Conservation (phyloP, 2,888 invertebrate species). For the Sinhomidia bicolor region DNA sequence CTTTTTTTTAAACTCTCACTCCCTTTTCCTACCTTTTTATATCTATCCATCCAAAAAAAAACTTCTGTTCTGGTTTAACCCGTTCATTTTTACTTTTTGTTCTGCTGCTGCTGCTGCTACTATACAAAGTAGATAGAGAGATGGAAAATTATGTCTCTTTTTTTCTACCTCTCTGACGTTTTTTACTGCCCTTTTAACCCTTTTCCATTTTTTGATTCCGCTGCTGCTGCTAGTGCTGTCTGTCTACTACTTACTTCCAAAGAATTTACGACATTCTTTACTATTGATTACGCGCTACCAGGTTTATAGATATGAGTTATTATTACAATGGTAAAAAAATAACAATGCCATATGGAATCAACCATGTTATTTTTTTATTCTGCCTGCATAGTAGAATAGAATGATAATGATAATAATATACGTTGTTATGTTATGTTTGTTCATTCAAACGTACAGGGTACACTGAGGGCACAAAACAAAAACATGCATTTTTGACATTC, state of each 20-base stretch:
- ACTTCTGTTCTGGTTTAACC: too few species aligned
- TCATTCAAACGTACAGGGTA: background rate
- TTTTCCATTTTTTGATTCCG: slow-evolving; percentile 32
- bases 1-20: slow-evolving; percentile 12
- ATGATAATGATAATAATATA: too few species aligned
- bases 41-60: background rate
- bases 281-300: slow-evolving; percentile 40
- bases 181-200: slow-evolving; percentile 43
- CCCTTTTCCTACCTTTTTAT: slow-evolving; percentile 39
- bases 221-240: too few species aligned
- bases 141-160: slow-evolving; percentile 39
- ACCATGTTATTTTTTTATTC: slow-evolving; percentile 29
- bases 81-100: slow-evolving; percentile 31
- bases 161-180: slow-evolving; percentile 19
- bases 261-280: slow-evolving; percentile 59
- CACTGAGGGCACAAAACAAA: background rate
- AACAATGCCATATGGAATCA: slow-evolving; percentile 33
- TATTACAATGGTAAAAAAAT: background rate
- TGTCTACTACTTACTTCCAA: background rate
- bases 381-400: background rate
- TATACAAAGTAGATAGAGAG: background rate
- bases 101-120: background rate
- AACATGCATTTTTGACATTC: slow-evolving; percentile 16
- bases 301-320: background rate
- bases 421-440: slow-evolving; percentile 4